A percentile compares a stretch with the other conserved stretches of the same genome.
These are phyloP conservation scores for Elephantulus edwardii DNA, from an alignment of 2,113 vertebrate species.

Conservation along the genomic window DNA sequence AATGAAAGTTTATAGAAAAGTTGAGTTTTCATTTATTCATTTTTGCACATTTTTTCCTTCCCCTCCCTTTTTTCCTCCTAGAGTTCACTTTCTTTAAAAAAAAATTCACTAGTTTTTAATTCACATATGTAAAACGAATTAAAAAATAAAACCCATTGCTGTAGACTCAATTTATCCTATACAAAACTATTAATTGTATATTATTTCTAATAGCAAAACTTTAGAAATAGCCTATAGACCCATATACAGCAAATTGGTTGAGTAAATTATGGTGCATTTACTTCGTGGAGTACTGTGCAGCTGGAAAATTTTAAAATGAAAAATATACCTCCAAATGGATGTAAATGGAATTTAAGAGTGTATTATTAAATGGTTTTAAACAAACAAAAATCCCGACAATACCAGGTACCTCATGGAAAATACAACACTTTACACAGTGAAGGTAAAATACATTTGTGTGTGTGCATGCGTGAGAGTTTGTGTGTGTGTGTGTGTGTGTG, in stretches of 20 bases:
- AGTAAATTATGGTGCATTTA: background rate
- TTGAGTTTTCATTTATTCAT: no score
- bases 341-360: background rate
- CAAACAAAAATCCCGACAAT: background rate
- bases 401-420: background rate
- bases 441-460: background rate
- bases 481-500: background rate
- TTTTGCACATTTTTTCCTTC: no score
- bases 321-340: background rate
- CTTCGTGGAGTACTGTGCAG: background rate
- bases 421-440: background rate
- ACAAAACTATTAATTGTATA: background rate
- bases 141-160: background rate
- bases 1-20: no score
- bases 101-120: background rate
- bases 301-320: background rate
- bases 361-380: background rate
- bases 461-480: background rate
- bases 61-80: no score
- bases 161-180: background rate
- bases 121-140: background rate
- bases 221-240: background rate
- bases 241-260: background rate
- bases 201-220: background rate
- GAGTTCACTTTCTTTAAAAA: no score